Evolutionary conservation across 1,140 invertebrate species (phyloP), one percentile per base, ranked within the genome.

Genomic region (Caenorhabditis remanei): DNA sequence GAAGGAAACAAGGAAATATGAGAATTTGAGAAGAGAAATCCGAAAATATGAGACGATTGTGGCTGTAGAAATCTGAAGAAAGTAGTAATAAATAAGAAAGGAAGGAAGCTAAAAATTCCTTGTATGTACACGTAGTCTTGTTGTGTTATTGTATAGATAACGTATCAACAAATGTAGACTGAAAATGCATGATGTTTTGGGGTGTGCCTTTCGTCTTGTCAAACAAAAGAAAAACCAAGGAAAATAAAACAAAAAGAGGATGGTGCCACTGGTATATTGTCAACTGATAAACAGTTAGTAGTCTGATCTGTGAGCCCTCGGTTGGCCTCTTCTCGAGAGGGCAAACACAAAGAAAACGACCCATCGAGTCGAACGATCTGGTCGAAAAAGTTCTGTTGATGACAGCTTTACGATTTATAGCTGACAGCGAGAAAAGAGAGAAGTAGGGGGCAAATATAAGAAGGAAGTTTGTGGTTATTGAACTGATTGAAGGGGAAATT

Each of bases 371-470:
- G 46, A 79, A 79, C 46, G 71, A 79, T 79, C 43, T 79, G 46
- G 71, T 79, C 71, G 71, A 79, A 79, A 79, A 79, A 79, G 71
- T 79, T 79, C 71, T 79, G 50, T 19, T 43, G 71, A 79, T 79
- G 71, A 79, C 71, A 79, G 71, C 71, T 79, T 79, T 79, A 79
- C 71, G 71, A 46, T 79, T 79, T 79, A 50, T 79, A 79, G 71
- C 46, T 79, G 71, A 79, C 71, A 53, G 71, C n/a, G 46, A 79
- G 71, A 71, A 71, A 41, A 19, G 67, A 71, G 43, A n/a, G 16
- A 19, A 32, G 40, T n/a, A 50, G 14, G 43, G n/a, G n/a, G 71
- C 71, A 79, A 79, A 79, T 50, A 79, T 50, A 50, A 50, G n/a
- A 79, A 79, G 71, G 71, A 79, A 79, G 71, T 48, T 79, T 53